Percentiles rank a stretch among this genome's conserved stretches.
Evolutionary conservation across 2,888 invertebrate species (phyloP).

Genomic region (Macaria liturata): DNA sequence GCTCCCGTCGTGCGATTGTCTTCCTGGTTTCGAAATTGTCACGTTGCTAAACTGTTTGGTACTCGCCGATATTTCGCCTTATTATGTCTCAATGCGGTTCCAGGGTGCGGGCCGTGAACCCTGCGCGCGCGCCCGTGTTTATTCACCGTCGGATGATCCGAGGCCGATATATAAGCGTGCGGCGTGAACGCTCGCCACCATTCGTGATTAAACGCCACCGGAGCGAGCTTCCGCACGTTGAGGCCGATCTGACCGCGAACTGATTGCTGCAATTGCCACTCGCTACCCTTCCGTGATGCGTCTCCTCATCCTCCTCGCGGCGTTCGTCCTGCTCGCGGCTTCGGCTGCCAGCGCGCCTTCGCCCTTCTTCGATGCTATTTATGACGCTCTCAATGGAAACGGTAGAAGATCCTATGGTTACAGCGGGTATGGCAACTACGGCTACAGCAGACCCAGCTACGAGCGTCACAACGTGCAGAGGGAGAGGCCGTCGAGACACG

Average conservation of each 20-base stretch:
- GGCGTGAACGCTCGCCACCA: constrained; percentile 73
- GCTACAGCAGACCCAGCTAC: constrained; percentile 36
- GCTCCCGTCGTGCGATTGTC: constrained; percentile 38
- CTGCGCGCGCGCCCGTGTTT: constrained; percentile 64
- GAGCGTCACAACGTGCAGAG: constrained; percentile 5
- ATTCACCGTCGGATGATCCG: constrained; percentile 75
- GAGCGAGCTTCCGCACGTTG: constrained; percentile 70
- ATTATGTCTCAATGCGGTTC: constrained; percentile 64
- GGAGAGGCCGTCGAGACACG: constrained; percentile 53
- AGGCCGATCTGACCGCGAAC: constrained; percentile 72
- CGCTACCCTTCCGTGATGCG: constrained; percentile 72
- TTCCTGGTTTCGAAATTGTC: constrained; percentile 58
- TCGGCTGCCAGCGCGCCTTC: constrained; percentile 48
- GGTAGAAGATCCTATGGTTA: constrained; percentile 65
- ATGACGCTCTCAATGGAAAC: constrained; percentile 72
- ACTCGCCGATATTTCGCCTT: constrained; percentile 57
- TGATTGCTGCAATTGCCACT: constrained; percentile 71
- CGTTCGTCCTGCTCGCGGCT: constrained; percentile 47
- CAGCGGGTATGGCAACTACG: constrained; percentile 50
- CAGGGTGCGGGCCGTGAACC: constrained; percentile 79
- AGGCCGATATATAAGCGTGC: constrained; percentile 79
- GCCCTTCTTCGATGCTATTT: constrained; percentile 77
- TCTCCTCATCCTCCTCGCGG: constrained; percentile 43
- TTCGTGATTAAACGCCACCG: constrained; percentile 74
- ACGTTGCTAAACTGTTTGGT: constrained; percentile 42